Base-by-base conservation (phyloP, 2,113 vertebrate species). In the Eudyptes chrysolophus region DNA sequence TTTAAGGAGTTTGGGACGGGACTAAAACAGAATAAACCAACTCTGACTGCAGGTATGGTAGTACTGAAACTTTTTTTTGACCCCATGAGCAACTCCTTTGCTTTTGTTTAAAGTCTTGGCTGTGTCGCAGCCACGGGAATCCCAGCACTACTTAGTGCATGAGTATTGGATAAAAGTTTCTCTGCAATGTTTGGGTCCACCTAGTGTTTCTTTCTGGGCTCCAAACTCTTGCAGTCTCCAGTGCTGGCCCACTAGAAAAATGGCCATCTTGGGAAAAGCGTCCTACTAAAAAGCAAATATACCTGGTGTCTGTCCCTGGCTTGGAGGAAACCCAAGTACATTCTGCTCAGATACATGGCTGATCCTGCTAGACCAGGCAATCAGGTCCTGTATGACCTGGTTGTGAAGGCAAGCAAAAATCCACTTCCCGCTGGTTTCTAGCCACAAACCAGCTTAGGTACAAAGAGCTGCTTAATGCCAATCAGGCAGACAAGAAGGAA, bases 161-260 rank as follows among this genome's bases (percentile, higher is more conserved):
- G 36, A 87, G 65, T 27, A 16, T 20, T 79, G 72, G 64, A n/a
- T 17, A 11, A 60, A 66, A 42, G 80, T 54, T 84, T 84, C 86
- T 89, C 34, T 80, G 86, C 74, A 92, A 87, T 57, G 91, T 78
- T 89, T 84, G 89, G 84, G 83, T 96, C 97, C 79, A 94, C 75
- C 72, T 89, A 86, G 88, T 92, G 83, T 94, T 95, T 42, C 90
- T 80, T 90, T 94, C 81, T 76, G 34, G 72, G 36, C 32, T 88
- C 88, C 72, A 16, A 62, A 32, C 30, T 87, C 64, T 62, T 46
- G 70, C 40, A 65, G 79, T 13, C 48, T 78, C 49, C 9, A 7
- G 1, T 4, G 13, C 6, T 29, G 58, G 76, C 64, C 88, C 76
- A 78, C 52, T 51, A 86, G 64, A 27, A 72, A 34, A 66, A 46